Base-by-base conservation (phyloP, 2,797 vertebrate genomes). In the Peromyscus nudipes region DNA sequence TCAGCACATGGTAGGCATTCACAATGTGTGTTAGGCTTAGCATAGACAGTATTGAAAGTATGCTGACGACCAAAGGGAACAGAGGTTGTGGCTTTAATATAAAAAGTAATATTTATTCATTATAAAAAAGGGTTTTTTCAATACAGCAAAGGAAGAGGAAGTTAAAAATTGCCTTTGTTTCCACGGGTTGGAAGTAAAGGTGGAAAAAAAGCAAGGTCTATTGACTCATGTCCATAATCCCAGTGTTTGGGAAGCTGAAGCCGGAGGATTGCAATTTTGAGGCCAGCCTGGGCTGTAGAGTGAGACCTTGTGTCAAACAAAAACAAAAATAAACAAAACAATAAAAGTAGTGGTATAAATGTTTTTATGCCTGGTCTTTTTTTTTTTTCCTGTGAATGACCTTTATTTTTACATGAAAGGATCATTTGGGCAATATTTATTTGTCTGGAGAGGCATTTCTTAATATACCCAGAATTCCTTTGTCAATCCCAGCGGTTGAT, bases 71-170 rank as follows among this genome's bases (percentile, higher is more conserved):
- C 2, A 34, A 46, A 95, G 77, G 81, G 71, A 89, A 79, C 13
- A 60, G 55, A 95, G 77, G 40, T 34, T 67, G 23, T 71, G 34
- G n/a, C 27, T 81, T 95, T 73, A 89, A 69, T 92, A 84, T 93
- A 52, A 81, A 92, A 93, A 84, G 25, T 57, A 93, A 81, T 93
- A 76, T n/a, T 92, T 88, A 83, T 49, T 96, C 34, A 46, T 46
- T 82, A 40, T 88, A 40, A 60, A 69, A 65, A 69, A 37, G 6
- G 40, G 16, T 4, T 10, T 55, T 55, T 31, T 13, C 27, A 94
- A 95, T 57, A 85, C 3, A 49, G 27, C 65, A 91, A 85, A n/a
- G 37, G 52, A 73, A 83, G 89, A 17, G 77, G 77, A 93, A 94
- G 49, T 60, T 92, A 76, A 91, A 95, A 96, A 77, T 75, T 27